Base-by-base conservation (phyloP, 2,113 vertebrate species). In the Brachyhypopomus gauderio region DNA sequence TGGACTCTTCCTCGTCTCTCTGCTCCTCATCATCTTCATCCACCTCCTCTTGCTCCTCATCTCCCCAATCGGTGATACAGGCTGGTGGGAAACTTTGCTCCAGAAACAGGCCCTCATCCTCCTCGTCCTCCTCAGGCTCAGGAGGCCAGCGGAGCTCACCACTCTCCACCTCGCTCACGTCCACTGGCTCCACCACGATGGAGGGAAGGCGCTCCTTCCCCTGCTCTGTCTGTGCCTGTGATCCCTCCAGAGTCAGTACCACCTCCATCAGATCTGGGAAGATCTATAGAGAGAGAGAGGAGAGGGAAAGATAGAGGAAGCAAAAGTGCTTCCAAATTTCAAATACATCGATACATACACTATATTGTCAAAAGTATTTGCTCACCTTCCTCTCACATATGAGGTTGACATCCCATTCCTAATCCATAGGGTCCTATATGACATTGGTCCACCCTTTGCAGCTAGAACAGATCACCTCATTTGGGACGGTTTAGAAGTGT, bases 141-240 rank as follows among this genome's bases (percentile, higher is more conserved):
- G 94, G 93, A 16, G 94, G 94, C 94, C 94, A 95, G 52, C 94
- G 93, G 52, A 95, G 88, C 89, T 95, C 94, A 0, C 94, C 94
- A 1, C 94, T 95, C 89, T 95, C 94, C 83, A 95, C 93, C 82
- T 95, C 93, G 22, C 89, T 93, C 77, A 94, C 27, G 30, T 94
- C 94, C 0, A 92, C 94, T 52, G 93, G 93, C 4, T 95, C 94
- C 84, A 95, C 94, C 25, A 95, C 93, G 0, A 95, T 95, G 80
- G 94, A 95, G 2, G 94, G 94, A 2, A 95, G 87, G 3, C 93
- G 92, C 82, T 93, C 92, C 81, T 92, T 93, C 72, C 81, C 87
- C 0, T 78, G 88, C n/a, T 83, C 83, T 52, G 87, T 75, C 19
- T 83, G 88, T 79, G 77, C 86, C 72, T 88, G 22, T 17, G 86